Conservation (phyloP, 2,113 vertebrate species). For the Syrrhaptes paradoxus region DNA sequence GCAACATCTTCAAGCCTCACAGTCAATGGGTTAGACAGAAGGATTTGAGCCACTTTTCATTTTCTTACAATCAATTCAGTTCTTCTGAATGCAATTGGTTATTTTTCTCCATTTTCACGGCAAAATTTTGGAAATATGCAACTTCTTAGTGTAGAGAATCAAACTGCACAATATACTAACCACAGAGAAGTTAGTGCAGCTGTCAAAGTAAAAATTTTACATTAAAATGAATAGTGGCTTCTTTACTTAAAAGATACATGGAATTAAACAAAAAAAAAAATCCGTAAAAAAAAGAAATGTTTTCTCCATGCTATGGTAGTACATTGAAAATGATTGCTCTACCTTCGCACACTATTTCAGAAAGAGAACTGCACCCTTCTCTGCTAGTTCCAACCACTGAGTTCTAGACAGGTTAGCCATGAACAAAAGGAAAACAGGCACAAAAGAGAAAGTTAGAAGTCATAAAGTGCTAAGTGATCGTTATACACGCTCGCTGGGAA, state of each 20-base stretch:
- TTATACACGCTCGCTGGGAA: not conserved
- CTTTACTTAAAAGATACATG: not conserved
- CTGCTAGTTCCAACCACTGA: constrained; percentile 80
- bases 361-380: constrained; percentile 76
- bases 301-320: constrained; percentile 64
- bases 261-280: not conserved
- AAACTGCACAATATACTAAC: fast-evolving
- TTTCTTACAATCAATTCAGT: not conserved
- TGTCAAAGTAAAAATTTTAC: not conserved
- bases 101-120: not conserved
- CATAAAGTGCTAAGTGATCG: not conserved
- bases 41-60: constrained; percentile 75
- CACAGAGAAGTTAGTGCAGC: not conserved
- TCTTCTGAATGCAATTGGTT: not conserved
- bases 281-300: not conserved
- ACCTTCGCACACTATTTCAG: constrained; percentile 81
- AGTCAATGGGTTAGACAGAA: not conserved
- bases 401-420: constrained; percentile 76
- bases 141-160: not conserved
- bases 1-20: not conserved
- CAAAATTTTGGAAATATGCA: fast-evolving
- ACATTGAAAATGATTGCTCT: constrained; percentile 63
- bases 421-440: constrained; percentile 68
- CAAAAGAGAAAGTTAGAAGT: constrained; percentile 61
- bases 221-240: constrained; percentile 74